Conservation (phyloP, 2,113 vertebrate species). For the Odontophorus gujanensis region DNA sequence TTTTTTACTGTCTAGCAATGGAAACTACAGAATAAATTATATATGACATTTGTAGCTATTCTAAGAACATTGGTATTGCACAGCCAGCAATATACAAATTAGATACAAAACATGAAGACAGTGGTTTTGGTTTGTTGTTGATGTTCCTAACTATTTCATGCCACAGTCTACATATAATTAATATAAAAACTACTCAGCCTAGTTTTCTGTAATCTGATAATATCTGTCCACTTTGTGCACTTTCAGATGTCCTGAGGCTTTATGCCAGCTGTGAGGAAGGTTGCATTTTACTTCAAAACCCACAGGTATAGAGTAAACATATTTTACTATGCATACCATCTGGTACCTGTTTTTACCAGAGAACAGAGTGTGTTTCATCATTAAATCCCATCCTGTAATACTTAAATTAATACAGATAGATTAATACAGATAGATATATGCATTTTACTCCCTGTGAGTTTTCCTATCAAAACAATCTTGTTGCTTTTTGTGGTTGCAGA, state of each 20-base stretch:
- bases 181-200: neutral
- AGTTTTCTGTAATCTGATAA: neutral
- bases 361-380: neutral
- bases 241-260: conserved; percentile 36
- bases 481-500: conserved; percentile 3
- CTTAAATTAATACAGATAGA: conserved; percentile 45
- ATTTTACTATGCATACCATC: conserved; percentile 21
- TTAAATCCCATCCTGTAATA: neutral
- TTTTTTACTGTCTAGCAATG: conserved; percentile 68
- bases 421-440: conserved; percentile 37
- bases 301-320: neutral
- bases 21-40: conserved; percentile 70
- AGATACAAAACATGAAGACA: conserved; percentile 14
- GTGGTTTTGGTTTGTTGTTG: neutral
- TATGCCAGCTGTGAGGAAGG: conserved; percentile 41
- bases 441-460: neutral
- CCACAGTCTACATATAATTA: neutral
- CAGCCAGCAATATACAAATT: conserved; percentile 45
- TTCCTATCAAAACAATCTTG: neutral
- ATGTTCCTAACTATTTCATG: neutral
- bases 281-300: conserved; percentile 53
- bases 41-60: conserved; percentile 71
- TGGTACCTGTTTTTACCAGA: conserved; percentile 39
- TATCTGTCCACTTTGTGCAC: neutral
- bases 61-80: conserved; percentile 51